These are phyloP conservation scores for Mandrillus leucophaeus DNA, from an alignment of 2,113 vertebrate genomes.

Conservation along the genomic window DNA sequence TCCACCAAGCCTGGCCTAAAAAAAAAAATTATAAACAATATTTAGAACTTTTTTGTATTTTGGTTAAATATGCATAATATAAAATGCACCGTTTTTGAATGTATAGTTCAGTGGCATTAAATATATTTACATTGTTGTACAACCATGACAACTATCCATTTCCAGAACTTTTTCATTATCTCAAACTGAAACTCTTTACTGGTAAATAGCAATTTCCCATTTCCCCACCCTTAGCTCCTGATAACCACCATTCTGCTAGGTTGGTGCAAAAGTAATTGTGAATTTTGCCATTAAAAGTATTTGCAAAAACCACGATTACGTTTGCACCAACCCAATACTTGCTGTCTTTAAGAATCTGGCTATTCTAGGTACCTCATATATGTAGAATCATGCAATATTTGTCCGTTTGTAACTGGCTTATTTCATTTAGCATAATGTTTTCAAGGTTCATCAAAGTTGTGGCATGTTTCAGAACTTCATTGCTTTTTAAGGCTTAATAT, in stretches of 20 bases:
- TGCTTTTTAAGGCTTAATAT: neutral
- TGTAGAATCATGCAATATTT: neutral
- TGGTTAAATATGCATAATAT: neutral
- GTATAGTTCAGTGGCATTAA: neutral
- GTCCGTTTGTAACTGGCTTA: neutral
- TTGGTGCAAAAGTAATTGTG: too few relatives aligned
- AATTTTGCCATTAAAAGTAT: too few relatives aligned
- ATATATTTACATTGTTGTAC: neutral
- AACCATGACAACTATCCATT: neutral
- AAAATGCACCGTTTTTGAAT: neutral
- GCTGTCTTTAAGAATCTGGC: neutral
- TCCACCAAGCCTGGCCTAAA: too few relatives aligned
- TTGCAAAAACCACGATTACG: too few relatives aligned
- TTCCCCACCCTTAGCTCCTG: too few relatives aligned
- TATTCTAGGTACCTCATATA: neutral
- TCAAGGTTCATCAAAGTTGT: neutral
- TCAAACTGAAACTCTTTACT: neutral
- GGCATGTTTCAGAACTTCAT: neutral
- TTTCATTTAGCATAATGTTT: neutral
- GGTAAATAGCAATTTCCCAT: neutral
- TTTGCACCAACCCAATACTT: neutral
- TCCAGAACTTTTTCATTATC: neutral
- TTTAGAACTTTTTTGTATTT: neutral
- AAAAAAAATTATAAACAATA: neutral
- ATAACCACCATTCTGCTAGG: neutral